Percentiles rank a stretch among this genome's conserved stretches.
These are phyloP conservation scores for Cyrtodaria siliqua DNA, from an alignment of 2,888 invertebrate genomes.

Conservation along the genomic window DNA sequence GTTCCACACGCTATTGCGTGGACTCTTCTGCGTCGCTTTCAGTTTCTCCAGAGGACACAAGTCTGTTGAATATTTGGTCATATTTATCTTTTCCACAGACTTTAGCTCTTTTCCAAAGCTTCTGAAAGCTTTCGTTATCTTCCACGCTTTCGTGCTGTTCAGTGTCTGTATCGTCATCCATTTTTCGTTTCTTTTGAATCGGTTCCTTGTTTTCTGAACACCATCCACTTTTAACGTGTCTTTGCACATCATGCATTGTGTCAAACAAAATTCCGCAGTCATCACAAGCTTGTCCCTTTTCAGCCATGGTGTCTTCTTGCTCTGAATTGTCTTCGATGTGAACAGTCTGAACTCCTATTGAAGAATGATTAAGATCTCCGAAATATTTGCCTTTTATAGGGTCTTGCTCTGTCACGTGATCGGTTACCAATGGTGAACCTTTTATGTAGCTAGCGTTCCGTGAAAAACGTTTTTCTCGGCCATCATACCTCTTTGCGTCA, in stretches of 20 bases:
- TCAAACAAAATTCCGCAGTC: slow-evolving; percentile 24
- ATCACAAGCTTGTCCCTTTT: slow-evolving; percentile 17
- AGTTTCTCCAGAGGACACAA: slow-evolving; percentile 11
- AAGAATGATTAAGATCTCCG: slow-evolving; percentile 5
- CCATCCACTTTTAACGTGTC: slow-evolving; percentile 31
- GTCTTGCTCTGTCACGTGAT: slow-evolving; percentile 8
- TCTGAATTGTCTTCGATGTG: slow-evolving; percentile 9
- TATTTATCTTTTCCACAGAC: slow-evolving; percentile 7
- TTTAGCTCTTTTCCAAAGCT: slow-evolving; percentile 11
- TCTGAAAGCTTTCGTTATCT: neutral
- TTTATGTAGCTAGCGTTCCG: neutral
- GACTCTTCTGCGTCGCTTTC: slow-evolving; percentile 8
- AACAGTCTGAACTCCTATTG: slow-evolving; percentile 25
- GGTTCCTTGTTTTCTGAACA: slow-evolving; percentile 21
- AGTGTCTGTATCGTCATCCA: slow-evolving; percentile 8
- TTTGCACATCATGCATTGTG: slow-evolving; percentile 18
- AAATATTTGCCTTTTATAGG: slow-evolving; percentile 13
- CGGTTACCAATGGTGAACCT: neutral
- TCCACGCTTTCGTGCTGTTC: slow-evolving; percentile 1
- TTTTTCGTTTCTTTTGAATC: slow-evolving; percentile 7
- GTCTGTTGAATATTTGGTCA: slow-evolving; percentile 13
- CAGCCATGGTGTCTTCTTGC: slow-evolving; percentile 18
- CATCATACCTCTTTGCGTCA: neutral
- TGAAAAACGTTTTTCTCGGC: neutral
- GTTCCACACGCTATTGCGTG: slow-evolving; percentile 23